phyloP scores from a whole-genome alignment of 2,113 vertebrate genomes.

The Rhegmatorhina hoffmannsi region DNA sequence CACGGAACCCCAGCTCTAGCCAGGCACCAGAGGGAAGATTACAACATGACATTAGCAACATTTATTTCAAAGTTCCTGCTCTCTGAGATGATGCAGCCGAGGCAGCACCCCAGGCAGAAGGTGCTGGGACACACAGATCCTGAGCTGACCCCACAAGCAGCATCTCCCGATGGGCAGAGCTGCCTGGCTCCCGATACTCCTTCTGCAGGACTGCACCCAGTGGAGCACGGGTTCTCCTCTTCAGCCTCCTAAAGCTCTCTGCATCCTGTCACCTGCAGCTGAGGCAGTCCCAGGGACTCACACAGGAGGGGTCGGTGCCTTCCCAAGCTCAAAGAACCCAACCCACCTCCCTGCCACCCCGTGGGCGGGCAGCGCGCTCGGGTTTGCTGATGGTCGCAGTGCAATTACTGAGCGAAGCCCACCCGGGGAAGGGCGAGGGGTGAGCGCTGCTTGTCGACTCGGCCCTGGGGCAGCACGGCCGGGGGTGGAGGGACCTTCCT shows the following conservation, averaged over 20 bases:
- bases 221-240: neutral
- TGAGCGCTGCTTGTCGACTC: neutral
- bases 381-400: rapidly evolving
- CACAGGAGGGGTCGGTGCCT: neutral
- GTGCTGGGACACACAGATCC: neutral
- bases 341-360: rapidly evolving
- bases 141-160: neutral
- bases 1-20: neutral
- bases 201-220: neutral
- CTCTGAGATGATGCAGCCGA: neutral
- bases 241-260: neutral
- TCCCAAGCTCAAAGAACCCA: neutral
- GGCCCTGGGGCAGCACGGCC: neutral
- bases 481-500: too few species aligned
- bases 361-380: neutral
- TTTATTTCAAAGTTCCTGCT: neutral
- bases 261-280: neutral
- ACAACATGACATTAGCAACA: neutral
- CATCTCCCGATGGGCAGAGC: neutral
- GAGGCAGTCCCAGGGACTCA: rapidly evolving
- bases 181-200: neutral
- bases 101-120: neutral
- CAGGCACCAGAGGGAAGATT: neutral
- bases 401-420: rapidly evolving
- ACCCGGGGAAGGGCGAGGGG: neutral